Conservation (phyloP, 2,888 invertebrate genomes). For the Chromoteleia sp. region DNA sequence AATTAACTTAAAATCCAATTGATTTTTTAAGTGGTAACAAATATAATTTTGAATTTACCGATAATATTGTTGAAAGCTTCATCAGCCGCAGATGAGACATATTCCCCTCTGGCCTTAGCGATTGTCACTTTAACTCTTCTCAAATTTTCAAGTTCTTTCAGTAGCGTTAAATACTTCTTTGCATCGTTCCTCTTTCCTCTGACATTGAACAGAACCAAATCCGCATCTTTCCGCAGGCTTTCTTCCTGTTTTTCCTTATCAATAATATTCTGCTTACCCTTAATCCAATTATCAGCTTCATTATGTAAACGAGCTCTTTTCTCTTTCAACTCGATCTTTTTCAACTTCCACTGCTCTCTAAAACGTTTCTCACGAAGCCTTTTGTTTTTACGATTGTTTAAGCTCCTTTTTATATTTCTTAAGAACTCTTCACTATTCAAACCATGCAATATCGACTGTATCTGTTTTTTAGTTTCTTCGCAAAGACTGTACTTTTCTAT, state of each 20-base stretch:
- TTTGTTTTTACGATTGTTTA: conserved; percentile 83
- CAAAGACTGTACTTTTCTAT: conserved; percentile 85
- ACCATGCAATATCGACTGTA: conserved; percentile 84
- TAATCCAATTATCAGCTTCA: conserved; percentile 89
- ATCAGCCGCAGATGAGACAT: conserved; percentile 86
- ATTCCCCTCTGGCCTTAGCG: conserved; percentile 88
- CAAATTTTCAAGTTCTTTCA: conserved; percentile 88
- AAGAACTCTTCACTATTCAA: conserved; percentile 82
- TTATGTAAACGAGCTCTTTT: conserved; percentile 86
- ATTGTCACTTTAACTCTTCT: conserved; percentile 88
- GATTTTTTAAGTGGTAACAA: not conserved
- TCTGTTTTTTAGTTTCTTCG: conserved; percentile 85
- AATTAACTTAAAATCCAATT: no score
- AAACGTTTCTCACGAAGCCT: conserved; percentile 85
- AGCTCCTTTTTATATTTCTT: conserved; percentile 69
- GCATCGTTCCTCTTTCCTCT: conserved; percentile 90
- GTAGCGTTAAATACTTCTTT: conserved; percentile 87
- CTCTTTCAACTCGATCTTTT: conserved; percentile 82
- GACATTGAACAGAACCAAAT: conserved; percentile 89
- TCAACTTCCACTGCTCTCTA: conserved; percentile 84
- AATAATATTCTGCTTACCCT: conserved; percentile 88
- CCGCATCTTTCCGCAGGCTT: conserved; percentile 89
- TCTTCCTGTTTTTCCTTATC: conserved; percentile 88
- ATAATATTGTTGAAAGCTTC: conserved; percentile 87
- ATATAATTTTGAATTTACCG: conserved; percentile 82